phyloP scores from a whole-genome alignment of 2,113 vertebrate species.

The Spea multiplicata region DNA sequence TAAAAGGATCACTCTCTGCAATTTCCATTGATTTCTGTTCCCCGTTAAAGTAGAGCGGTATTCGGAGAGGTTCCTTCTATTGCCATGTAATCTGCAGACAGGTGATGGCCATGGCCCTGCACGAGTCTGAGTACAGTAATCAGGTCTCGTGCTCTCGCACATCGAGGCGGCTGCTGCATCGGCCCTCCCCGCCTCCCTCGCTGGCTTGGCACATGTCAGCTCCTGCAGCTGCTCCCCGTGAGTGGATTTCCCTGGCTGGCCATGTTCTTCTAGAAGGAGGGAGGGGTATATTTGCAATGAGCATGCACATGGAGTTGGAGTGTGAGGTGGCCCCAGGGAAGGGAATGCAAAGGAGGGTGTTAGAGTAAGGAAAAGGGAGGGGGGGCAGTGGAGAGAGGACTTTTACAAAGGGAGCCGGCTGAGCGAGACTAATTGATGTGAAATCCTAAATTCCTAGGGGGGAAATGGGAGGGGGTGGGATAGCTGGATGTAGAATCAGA shows the following conservation, averaged over 20 bases:
- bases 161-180: background rate
- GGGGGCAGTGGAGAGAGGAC: slow-evolving; percentile 1
- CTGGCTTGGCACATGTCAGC: slow-evolving; percentile 30
- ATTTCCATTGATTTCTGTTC: no score
- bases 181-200: background rate
- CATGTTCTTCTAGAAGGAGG: background rate
- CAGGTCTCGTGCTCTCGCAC: background rate
- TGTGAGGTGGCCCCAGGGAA: slow-evolving; percentile 42
- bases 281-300: slow-evolving; percentile 26
- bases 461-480: slow-evolving; percentile 15
- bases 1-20: background rate
- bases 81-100: background rate
- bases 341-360: slow-evolving; percentile 38
- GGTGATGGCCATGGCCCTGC: slow-evolving; percentile 3
- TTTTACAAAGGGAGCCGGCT: slow-evolving; percentile 36
- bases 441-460: slow-evolving; percentile 44
- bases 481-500: slow-evolving; percentile 28
- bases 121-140: slow-evolving; percentile 1
- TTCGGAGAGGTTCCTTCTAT: background rate
- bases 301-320: slow-evolving; percentile 41
- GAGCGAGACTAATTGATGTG: slow-evolving; percentile 44
- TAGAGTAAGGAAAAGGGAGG: slow-evolving; percentile 10
- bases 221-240: slow-evolving; percentile 39
- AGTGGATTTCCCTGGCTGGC: slow-evolving; percentile 38
- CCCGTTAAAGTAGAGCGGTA: no score